Evolutionary conservation across 2,113 vertebrate species (phyloP), one percentile per base, ranked within the genome.

Genomic region (Vulpes ferrilata): DNA sequence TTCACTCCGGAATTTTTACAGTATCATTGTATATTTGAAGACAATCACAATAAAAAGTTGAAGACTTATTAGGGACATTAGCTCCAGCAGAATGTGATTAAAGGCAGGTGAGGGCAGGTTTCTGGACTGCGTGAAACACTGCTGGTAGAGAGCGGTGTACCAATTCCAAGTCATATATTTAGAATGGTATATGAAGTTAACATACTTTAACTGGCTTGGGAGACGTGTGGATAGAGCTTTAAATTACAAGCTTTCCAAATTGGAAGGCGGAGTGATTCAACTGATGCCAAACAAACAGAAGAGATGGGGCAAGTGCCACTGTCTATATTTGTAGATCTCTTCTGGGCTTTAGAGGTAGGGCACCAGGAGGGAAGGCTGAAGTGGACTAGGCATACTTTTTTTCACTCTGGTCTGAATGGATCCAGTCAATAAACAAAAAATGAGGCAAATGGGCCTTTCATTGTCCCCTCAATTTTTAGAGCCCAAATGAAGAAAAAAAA

Each of bases 211-310:
- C 11, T n/a, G 53, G 25, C 59, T n/a, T 51, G 80, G 43, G n/a
- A 79, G 27, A 91, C 53, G 32, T 78, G 74, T 67, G 71, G 23
- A n/a, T 15, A 59, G 71, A 84, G 4, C 20, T 51, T 64, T 35
- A 92, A 82, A 74, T 22, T 1, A 67, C 43, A 53, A 65, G 76
- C n/a, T 95, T 82, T 62, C 64, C 83, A 89, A 71, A 82, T 0
- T 55, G 60, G 74, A 78, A 93, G 38, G 20, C 0, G 1, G 88
- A 76, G 27, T 12, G 65, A 71, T 76, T 51, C 57, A 64, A 88
- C 35, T 23, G 32, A 19, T 62, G 62, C 48, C 48, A 62, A 82
- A 78, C 43, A 86, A 79, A 96, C 16, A 93, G 67, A 89, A 62
- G 55, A 71, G 79, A 55, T 22, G 30, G 16, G 62, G 20, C 19